These are phyloP conservation scores for Psittacula cyanocephala DNA, from an alignment of 2,113 vertebrate species.

Conservation along the genomic window DNA sequence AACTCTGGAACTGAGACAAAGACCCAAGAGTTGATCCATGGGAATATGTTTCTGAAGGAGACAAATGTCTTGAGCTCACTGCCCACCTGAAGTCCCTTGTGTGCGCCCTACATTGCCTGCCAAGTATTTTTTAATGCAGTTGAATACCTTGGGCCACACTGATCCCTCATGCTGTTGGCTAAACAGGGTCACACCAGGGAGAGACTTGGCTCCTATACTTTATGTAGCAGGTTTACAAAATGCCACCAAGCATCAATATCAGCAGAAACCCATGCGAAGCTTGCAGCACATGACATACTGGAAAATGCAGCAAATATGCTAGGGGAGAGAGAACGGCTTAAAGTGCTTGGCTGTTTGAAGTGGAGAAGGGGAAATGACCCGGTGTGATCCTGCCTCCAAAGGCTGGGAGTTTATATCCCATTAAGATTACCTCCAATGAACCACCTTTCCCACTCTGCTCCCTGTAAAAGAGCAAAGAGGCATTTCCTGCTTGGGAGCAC, in stretches of 20 bases:
- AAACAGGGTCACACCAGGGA: background rate
- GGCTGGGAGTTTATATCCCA: slow-evolving; percentile 33
- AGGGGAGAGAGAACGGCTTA: slow-evolving; percentile 12
- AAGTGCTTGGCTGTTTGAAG: background rate
- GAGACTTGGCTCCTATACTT: background rate
- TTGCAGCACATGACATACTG: slow-evolving; percentile 21
- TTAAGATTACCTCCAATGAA: slow-evolving; percentile 34
- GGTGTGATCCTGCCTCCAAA: slow-evolving; percentile 40
- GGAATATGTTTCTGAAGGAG: background rate
- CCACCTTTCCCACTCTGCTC: slow-evolving; percentile 1
- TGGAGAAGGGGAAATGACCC: slow-evolving; percentile 64
- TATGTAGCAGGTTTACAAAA: slow-evolving; percentile 16
- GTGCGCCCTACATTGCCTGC: rapidly evolving
- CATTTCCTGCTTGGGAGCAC: background rate
- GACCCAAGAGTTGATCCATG: background rate
- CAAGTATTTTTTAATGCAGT: background rate
- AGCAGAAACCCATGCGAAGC: background rate
- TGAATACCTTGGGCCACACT: background rate
- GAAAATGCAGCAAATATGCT: slow-evolving; percentile 32
- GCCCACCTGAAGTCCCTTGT: background rate
- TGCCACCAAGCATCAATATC: background rate
- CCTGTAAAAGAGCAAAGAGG: slow-evolving; percentile 22
- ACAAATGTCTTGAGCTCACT: background rate
- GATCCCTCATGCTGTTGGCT: background rate
- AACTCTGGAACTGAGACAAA: background rate